Base-by-base conservation (phyloP, 2,113 vertebrate species). In the Pseudolaguvia tuberculata region DNA sequence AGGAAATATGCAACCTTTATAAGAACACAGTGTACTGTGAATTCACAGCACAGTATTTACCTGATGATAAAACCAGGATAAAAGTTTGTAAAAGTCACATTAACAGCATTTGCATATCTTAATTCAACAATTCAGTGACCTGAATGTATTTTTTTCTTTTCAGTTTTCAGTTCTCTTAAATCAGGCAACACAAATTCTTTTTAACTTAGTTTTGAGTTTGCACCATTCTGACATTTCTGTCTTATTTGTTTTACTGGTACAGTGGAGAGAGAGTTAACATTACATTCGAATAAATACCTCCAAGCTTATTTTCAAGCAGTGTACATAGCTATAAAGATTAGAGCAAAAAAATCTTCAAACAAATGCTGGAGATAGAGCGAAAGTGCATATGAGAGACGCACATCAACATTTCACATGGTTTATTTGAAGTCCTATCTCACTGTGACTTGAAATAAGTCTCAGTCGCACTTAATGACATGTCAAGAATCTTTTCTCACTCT, bases 401-500 rank as follows among this genome's bases (percentile, higher is more conserved):
- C 72, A 78, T 81, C 73, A 76, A 69, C 68, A 75, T 56, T 74
- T 73, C 69, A 73, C 63, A 62, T 76, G 63, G 59, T 74, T 78
- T 73, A 78, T 78, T 78, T 81, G 73, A 81, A 81, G 73, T 78
- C 52, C 62, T 71, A 76, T 81, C 77, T 81, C 59, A 78, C 59
- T 65, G 42, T 78, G 77, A 78, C 62, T 81, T 76, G 57, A 83
- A 79, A 80, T 70, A 68, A 78, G 78, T 88, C 73, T 77, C 74
- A 83, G 76, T 78, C 84, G 87, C 86, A 83, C 82, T 83, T 68
- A 81, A 82, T 81, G 84, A 84, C 79, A 86, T 86, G 81, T 82
- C 77, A 86, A 86, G 68, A 85, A 75, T 85, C 68, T 79, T 42
- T 52, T 70, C n/a, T n/a, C n/a, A n/a, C n/a, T n/a, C n/a, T n/a